Evolutionary conservation across 2,888 invertebrate genomes (phyloP), one percentile per base, ranked within the genome.

Genomic region (Hypolimnas misippus): DNA sequence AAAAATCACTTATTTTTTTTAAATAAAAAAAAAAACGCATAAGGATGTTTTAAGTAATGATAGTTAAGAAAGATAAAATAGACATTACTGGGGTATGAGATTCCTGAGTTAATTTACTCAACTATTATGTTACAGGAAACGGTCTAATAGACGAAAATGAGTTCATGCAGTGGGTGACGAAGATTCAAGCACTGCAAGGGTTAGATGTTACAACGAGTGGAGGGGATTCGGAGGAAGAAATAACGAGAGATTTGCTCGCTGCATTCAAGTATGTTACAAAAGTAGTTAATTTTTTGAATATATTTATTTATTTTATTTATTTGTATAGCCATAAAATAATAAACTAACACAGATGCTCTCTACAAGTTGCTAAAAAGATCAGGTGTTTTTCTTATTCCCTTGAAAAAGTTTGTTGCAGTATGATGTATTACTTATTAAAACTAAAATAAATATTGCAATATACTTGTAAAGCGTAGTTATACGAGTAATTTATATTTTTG

Each of bases 171-270:
- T 96, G 96, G 95, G 95, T 96, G 70, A 94, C 94, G 70, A 93
- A 94, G 78, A 95, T 96, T 80, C 95, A 96, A 81, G 94, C 95
- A 50, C 75, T 95, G 73, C 93, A 94, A 73, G 95, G 95, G 5
- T 84, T 93, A 71, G 90, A 92, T 65, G 90, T 92, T n/a, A 89
- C 89, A 66, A 89, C 93, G 56, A 89, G 86, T 64, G 89, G 88
- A 12, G 91, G 90, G 0, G 93, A 93, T 68, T 91, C 93, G 14
- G 94, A 95, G 76, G 93, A 94, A 66, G 95, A 95, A 78, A 93
- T 94, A 75, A 94, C 94, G 65, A 94, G 95, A 82, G 97, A 97
- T 83, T 93, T 98, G 72, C 93, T 96, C 75, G 97, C 97, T 64
- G 97, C 97, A 73, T 98, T 98, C 92, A 94, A 94, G 94, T 94